These are phyloP conservation scores for Stomorhina lunata DNA, from an alignment of 2,888 invertebrate species.

Conservation along the genomic window DNA sequence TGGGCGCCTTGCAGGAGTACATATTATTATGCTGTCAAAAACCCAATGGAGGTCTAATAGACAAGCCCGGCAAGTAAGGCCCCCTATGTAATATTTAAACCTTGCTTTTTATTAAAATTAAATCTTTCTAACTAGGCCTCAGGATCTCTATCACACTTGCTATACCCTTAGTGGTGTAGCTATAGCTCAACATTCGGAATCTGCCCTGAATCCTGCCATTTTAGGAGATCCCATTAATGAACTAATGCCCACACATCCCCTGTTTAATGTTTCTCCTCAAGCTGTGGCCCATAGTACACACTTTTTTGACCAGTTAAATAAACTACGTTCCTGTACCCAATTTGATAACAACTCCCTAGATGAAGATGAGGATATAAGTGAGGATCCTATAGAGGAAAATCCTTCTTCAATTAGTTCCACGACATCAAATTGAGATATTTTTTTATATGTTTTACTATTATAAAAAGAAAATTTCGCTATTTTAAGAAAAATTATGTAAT, in stretches of 20 bases:
- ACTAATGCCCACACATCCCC: constrained; percentile 88
- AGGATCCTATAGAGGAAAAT: constrained; percentile 33
- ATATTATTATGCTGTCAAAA: constrained; percentile 95
- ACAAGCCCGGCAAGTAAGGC: constrained; percentile 96
- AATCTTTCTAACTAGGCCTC: constrained; percentile 82
- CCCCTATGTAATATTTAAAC: neutral
- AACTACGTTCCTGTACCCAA: constrained; percentile 52
- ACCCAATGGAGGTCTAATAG: constrained; percentile 92
- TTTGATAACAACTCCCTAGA: constrained; percentile 24
- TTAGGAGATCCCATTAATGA: constrained; percentile 86
- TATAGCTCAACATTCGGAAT: constrained; percentile 89
- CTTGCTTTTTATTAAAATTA: neutral
- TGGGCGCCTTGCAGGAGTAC: constrained; percentile 95
- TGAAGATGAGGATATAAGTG: constrained; percentile 21
- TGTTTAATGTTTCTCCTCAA: constrained; percentile 90
- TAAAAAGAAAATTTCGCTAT: too few relatives aligned
- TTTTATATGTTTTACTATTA: too few relatives aligned
- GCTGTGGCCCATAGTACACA: constrained; percentile 81
- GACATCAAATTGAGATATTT: constrained; percentile 16
- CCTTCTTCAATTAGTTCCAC: constrained; percentile 9
- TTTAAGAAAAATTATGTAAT: constrained; percentile 10
- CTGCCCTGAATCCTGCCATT: constrained; percentile 81
- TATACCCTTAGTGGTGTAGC: constrained; percentile 97
- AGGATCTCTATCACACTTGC: constrained; percentile 98
- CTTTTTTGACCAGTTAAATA: constrained; percentile 76